Evolutionary conservation across 2,888 invertebrate species (phyloP).

Genomic region (Ochropacha duplaris): DNA sequence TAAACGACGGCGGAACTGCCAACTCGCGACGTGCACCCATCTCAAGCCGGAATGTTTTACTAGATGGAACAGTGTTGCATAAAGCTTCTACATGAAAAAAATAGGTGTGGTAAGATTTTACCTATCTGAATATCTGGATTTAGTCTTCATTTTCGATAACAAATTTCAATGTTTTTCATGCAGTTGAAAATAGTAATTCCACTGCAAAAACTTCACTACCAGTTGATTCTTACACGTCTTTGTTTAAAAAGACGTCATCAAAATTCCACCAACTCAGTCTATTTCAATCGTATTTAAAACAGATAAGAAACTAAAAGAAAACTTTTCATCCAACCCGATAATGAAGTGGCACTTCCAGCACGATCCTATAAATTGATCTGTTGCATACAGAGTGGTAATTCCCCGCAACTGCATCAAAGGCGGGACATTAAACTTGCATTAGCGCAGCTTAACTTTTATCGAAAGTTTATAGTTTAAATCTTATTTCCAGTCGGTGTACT

Average conservation of each 20-base stretch:
- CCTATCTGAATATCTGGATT: too few species aligned
- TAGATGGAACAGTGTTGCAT: conserved; percentile 16
- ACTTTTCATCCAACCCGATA: not conserved
- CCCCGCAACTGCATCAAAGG: conserved; percentile 62
- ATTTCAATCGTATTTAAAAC: too few species aligned
- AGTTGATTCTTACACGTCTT: too few species aligned
- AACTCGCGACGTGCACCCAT: conserved; percentile 18
- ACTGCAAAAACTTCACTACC: too few species aligned
- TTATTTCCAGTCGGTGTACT: conserved; percentile 17
- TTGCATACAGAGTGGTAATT: conserved; percentile 34
- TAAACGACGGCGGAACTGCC: conserved; percentile 40
- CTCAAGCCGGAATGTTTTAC: conserved; percentile 13
- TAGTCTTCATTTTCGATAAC: too few species aligned
- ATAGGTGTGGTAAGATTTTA: too few species aligned
- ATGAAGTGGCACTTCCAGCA: conserved; percentile 11
- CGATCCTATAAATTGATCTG: conserved; percentile 13
- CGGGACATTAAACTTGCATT: conserved; percentile 75
- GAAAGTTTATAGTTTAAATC: conserved; percentile 58
- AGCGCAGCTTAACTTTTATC: conserved; percentile 61
- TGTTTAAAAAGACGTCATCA: too few species aligned
- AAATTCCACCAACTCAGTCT: too few species aligned
- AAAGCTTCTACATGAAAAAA: not conserved
- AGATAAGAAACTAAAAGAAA: too few species aligned
- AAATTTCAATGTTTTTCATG: too few species aligned
- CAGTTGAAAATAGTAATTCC: too few species aligned